Base-by-base conservation (phyloP, 1,140 invertebrate genomes). In the Penaeus chinensis region DNA sequence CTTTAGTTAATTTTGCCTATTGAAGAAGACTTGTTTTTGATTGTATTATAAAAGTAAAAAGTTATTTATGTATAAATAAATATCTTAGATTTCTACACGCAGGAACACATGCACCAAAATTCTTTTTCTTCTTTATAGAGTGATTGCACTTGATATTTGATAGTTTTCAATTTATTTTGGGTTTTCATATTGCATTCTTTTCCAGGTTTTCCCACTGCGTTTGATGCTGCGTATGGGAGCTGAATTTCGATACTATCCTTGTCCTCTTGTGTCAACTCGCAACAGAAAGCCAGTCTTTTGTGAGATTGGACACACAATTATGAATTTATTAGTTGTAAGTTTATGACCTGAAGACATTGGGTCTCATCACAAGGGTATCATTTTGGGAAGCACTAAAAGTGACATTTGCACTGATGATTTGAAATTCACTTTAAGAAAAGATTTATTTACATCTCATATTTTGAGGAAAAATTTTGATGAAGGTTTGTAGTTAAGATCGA, bases 271-370 rank as follows among this genome's bases (percentile, higher is more conserved):
- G 42, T 97, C 96, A n/a, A 94, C 96, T 32, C 93, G 96, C 27
- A 94, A 95, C 91, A 92, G 97, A 22, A 95, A 96, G 85, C 95
- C 96, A 0, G 95, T 97, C 3, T 98, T 96, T 92, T 96, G 94
- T 76, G 96, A 98, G 93, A 96, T 98, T 84, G 96, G 96, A 19
- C 96, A 97, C 91, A 98, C 97, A 16, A 97, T 98, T 77, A 97
- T 98, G 93, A 97, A 97, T 93, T 93, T 98, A 63, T 92, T 98
- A 82, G 96, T 96, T 10, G 94, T 94, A 91, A 93, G 93, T 93
- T 60, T 78, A 32, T 77, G 74, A 69, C 3, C 24, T 20, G n/a
- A 66, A 13, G 16, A 54, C 16, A 54, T 54, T 54, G 7, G 54
- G 54, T 10, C 54, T 13, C 16, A 54, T 54, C 11, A 16, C 54